phyloP scores from a whole-genome alignment of 2,113 vertebrate species.

The Protobothrops mucrosquamatus region DNA sequence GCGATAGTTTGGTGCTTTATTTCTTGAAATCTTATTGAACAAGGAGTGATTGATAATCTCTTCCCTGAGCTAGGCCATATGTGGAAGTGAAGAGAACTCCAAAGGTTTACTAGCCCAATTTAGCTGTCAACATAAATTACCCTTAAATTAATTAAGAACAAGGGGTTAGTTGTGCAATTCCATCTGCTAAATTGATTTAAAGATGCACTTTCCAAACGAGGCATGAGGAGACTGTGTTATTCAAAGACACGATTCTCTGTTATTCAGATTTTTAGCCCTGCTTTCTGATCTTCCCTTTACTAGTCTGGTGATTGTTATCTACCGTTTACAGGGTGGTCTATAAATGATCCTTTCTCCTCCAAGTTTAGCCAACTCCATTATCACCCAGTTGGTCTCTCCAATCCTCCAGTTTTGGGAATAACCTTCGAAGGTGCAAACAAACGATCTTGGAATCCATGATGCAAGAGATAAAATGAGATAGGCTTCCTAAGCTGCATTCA shows the following conservation, averaged over 20 bases:
- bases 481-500: not conserved
- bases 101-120: not conserved
- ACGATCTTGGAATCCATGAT: not conserved
- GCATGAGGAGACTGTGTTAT: not conserved
- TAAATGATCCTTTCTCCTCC: not conserved
- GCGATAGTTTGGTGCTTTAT: no score
- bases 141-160: constrained; percentile 18
- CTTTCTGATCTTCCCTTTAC: not conserved
- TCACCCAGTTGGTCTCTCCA: not conserved
- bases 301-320: no score
- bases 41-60: not conserved
- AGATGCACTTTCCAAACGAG: not conserved
- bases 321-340: not conserved
- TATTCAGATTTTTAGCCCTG: not conserved
- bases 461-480: not conserved
- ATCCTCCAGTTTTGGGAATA: not conserved
- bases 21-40: not conserved
- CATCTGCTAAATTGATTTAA: constrained; percentile 5
- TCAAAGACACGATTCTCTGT: not conserved
- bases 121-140: constrained; percentile 5
- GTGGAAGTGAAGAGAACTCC: not conserved
- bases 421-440: not conserved
- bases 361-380: not conserved
- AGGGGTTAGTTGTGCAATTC: not conserved
- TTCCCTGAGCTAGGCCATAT: not conserved